Base-by-base conservation (phyloP, 2,113 vertebrate genomes). In the Oncorhynchus masou region DNA sequence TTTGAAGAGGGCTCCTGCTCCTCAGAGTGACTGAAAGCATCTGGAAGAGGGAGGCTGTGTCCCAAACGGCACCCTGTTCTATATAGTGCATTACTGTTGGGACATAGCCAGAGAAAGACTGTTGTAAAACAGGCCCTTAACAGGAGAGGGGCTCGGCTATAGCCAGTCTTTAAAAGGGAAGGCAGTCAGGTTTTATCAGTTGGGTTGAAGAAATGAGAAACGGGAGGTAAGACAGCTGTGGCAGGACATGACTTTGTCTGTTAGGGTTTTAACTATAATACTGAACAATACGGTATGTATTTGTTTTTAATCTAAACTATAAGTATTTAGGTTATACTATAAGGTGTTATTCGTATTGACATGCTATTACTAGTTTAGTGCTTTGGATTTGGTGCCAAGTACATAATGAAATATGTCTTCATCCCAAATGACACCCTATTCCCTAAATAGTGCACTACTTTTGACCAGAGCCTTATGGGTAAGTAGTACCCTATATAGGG, bases 1-100 rank as follows among this genome's bases (percentile, higher is more conserved):
- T 78, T 77, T 59, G n/a, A 39, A 83, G 71, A 79, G 81, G 73
- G 83, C 86, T 85, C 73, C 72, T 64, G 81, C 13, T 59, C 57
- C 20, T 80, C 71, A 51, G 51, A 65, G 65, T 81, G 71, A 81
- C 75, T 83, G 72, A 84, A 88, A 75, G 79, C 80, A 78, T 78
- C 73, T 57, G n/a, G 27, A 76, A 74, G 39, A 22, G 31, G 59
- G 64, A 66, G 64, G 54, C 49, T 15, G 15, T 1, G 16, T 54
- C 51, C 12, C 16, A 54, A 54, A 54, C 16, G 4, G 15, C 2
- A 19, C 16, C 51, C 51, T 54, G 16, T 54, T 54, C 51, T 54
- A 19, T 5, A 54, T 54, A 54, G 51, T 19, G 13, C 51, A 54
- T 19, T 5, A 16, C 51, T 5, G 19, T 54, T 54, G 51, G 51